A percentile compares a stretch with the other conserved stretches of the same genome.
These are phyloP conservation scores for Oryzias melastigma DNA, from an alignment of 2,113 vertebrate species.

Conservation along the genomic window DNA sequence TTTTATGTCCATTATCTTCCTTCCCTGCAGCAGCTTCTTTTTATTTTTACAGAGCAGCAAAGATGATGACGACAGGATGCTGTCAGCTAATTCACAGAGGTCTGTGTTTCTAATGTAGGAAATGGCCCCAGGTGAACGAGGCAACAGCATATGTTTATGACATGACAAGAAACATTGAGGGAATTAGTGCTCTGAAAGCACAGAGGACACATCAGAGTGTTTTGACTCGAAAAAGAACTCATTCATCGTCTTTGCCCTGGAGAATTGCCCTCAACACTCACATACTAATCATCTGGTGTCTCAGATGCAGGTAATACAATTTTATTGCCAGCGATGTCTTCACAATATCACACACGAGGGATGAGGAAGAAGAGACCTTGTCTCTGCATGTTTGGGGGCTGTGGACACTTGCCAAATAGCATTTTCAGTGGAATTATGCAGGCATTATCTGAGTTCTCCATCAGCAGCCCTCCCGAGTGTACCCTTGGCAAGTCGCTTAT, in stretches of 20 bases:
- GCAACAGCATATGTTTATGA: slow-evolving; percentile 53
- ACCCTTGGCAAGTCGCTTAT: slow-evolving; percentile 63
- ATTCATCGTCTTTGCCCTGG: slow-evolving; percentile 40
- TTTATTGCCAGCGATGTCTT: slow-evolving; percentile 4
- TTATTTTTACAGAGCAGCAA: slow-evolving; percentile 17
- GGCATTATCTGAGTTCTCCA: slow-evolving; percentile 35
- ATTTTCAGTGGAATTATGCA: slow-evolving; percentile 41
- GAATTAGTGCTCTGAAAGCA: slow-evolving; percentile 16
- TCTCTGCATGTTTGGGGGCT: slow-evolving; percentile 17
- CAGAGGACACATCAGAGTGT: slow-evolving; percentile 23
- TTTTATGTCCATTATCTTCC: slow-evolving; percentile 11
- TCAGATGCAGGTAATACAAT: slow-evolving; percentile 30
- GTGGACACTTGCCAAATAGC: slow-evolving; percentile 21
- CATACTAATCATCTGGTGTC: slow-evolving; percentile 38
- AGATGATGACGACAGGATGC: slow-evolving; percentile 54
- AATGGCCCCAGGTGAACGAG: slow-evolving; percentile 27
- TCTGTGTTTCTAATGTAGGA: slow-evolving; percentile 47
- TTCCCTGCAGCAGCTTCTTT: slow-evolving; percentile 29
- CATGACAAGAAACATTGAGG: slow-evolving; percentile 25
- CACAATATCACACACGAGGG: slow-evolving; percentile 28
- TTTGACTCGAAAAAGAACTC: slow-evolving; percentile 34
- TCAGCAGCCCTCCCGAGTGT: slow-evolving; percentile 47
- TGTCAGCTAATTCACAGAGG: slow-evolving; percentile 38
- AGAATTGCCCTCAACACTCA: slow-evolving; percentile 23
- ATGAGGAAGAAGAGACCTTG: slow-evolving; percentile 10